Conservation (phyloP, 2,888 invertebrate species). For the Drosophila helvetica region DNA sequence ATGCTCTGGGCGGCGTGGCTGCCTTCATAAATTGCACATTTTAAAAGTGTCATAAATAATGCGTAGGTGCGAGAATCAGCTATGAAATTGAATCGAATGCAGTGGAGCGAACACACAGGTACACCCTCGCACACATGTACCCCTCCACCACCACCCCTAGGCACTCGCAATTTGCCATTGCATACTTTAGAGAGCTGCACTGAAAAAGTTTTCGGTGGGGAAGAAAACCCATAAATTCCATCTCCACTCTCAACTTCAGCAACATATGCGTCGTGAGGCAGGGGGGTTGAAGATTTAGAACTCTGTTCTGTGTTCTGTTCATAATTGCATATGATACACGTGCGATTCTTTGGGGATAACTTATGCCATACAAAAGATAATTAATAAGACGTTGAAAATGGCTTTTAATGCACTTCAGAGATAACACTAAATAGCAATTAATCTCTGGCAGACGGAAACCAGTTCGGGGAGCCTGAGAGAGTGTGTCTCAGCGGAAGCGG, state of each 20-base stretch:
- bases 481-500: constrained; percentile 9
- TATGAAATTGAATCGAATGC: constrained; percentile 66
- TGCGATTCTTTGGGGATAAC: background rate
- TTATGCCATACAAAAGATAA: constrained; percentile 1
- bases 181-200: constrained; percentile 59
- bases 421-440: background rate
- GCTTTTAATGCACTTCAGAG: background rate
- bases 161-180: constrained; percentile 52
- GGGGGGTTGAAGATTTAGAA: constrained; percentile 31
- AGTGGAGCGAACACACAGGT: constrained; percentile 19
- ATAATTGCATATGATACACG: constrained; percentile 57
- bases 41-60: constrained; percentile 73
- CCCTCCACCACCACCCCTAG: constrained; percentile 7
- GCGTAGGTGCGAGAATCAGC: constrained; percentile 63
- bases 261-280: constrained; percentile 45
- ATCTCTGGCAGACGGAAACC: background rate
- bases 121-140: background rate
- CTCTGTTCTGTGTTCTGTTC: constrained; percentile 9
- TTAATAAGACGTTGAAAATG: background rate
- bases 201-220: constrained; percentile 51
- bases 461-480: background rate
- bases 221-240: constrained; percentile 57
- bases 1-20: constrained; percentile 13
- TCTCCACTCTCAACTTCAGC: constrained; percentile 40
- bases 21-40: constrained; percentile 70